Percentiles rank a stretch among this genome's conserved stretches.
Evolutionary conservation across 2,113 vertebrate genomes (phyloP).

Genomic region (Notothenia rossii): DNA sequence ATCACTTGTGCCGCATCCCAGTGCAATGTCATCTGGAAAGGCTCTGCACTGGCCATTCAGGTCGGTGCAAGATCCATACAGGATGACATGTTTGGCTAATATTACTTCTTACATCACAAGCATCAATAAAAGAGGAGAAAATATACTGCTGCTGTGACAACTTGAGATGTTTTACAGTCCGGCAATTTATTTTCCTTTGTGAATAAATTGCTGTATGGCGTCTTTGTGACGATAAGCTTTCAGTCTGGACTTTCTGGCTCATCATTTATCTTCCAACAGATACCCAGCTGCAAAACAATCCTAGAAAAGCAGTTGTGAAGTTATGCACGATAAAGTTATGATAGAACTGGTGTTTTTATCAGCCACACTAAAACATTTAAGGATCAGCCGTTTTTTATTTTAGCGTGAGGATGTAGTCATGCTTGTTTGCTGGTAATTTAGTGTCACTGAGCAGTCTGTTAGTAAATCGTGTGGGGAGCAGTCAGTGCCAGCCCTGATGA

Average conservation of each 20-base stretch:
- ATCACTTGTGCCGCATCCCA: background rate
- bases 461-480: constrained; percentile 26
- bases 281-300: constrained; percentile 21
- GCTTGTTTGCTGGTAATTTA: constrained; percentile 30
- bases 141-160: constrained; percentile 19
- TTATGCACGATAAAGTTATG: constrained; percentile 4
- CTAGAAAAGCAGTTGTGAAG: constrained; percentile 14
- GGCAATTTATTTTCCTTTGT: constrained; percentile 23
- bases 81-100: background rate
- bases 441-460: constrained; percentile 14
- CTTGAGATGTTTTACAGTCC: constrained; percentile 21
- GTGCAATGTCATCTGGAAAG: constrained; percentile 1
- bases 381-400: constrained; percentile 21
- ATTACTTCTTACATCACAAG: background rate
- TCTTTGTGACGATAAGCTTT: constrained; percentile 39
- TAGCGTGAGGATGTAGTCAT: background rate
- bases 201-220: constrained; percentile 33
- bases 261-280: constrained; percentile 36
- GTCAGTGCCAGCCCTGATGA: constrained; percentile 31
- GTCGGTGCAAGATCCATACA: background rate
- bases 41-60: background rate
- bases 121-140: background rate
- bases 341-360: constrained; percentile 22
- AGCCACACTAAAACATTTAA: constrained; percentile 1
- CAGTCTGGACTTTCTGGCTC: constrained; percentile 14